Percentiles rank a stretch among this genome's conserved stretches.
Evolutionary conservation across 2,113 vertebrate genomes (phyloP).

Genomic region (Aplodontia rufa): DNA sequence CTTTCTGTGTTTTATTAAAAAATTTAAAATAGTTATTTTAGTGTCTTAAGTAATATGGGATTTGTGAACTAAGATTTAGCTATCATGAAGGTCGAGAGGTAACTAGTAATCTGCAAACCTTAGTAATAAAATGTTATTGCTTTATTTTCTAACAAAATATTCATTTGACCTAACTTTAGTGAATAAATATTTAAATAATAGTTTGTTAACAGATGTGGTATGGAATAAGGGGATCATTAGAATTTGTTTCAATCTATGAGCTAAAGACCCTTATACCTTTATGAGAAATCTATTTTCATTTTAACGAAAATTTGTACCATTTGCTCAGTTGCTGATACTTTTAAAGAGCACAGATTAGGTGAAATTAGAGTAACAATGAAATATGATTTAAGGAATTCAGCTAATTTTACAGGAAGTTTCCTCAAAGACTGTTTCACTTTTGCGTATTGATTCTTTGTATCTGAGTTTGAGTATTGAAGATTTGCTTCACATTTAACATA

Average conservation of each 20-base stretch:
- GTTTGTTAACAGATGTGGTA: constrained; percentile 33
- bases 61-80: not conserved
- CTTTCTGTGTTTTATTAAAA: constrained; percentile 89
- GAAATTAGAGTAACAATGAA: not conserved
- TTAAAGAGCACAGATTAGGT: not conserved
- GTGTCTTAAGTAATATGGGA: constrained; percentile 69
- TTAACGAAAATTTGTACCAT: not conserved
- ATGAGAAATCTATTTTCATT: constrained; percentile 13
- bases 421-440: not conserved
- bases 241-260: not conserved
- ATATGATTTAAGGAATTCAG: constrained; percentile 35
- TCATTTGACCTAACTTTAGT: constrained; percentile 61
- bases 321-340: not conserved
- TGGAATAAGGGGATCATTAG: not conserved
- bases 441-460: not conserved
- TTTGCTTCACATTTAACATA: not conserved
- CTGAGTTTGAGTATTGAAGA: constrained; percentile 25
- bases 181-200: constrained; percentile 45
- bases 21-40: constrained; percentile 81
- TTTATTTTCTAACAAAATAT: constrained; percentile 67
- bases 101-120: constrained; percentile 29
- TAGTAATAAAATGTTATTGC: constrained; percentile 65
- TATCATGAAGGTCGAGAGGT: constrained; percentile 53
- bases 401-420: constrained; percentile 39
- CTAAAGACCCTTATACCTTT: not conserved